Evolutionary conservation across 1,140 invertebrate species (phyloP), one percentile per base, ranked within the genome.

Genomic region (Agrypnia vestita): DNA sequence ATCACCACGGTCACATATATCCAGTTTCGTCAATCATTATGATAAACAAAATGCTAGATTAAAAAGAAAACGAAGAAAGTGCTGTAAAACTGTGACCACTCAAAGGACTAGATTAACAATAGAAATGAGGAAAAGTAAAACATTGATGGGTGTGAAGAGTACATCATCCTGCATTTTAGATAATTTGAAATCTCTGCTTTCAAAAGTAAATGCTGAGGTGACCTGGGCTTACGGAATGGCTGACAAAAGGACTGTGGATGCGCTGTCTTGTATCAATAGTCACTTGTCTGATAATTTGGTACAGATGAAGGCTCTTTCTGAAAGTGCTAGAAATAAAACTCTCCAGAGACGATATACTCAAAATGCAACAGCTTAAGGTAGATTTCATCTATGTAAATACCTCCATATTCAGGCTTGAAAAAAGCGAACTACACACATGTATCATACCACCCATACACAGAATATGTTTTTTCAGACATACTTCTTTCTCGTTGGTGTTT

Each of bases 131-230:
- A 46, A 71, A 13, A 49, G 46, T 49, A n/a, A 17, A 19, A 46
- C 67, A 7, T 9, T 49, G 9, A 17, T 47, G 15, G 43, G 15
- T 17, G 15, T 71, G 43, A 17, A 49, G 8, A 73, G 71, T 55
- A 55, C n/a, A 8, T 55, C 71, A n/a, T 53, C 47, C 11, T 55
- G 47, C 53, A n/a, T 56, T 47, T 15, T 56, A 21, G 51, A 73
- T 7, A 73, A 73, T 73, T 11, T 73, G 1, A 73, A 73, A 25
- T 21, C 7, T 35, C 56, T 76, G 13, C n/a, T 76, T 4, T 19
- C 21, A 8, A 76, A 61, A 21, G 73, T 76, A 17, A 76, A 76
- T 61, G 43, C 12, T 10, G 73, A 76, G 47, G 73, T 76, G 10
- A 59, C 21, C 13, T 21, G n/a, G n/a, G 73, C 55, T 46, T 61